A percentile compares a stretch with the other conserved stretches of the same genome.
Evolutionary conservation across 2,797 vertebrate genomes (phyloP).

Genomic region (Hippoglossus hippoglossus): DNA sequence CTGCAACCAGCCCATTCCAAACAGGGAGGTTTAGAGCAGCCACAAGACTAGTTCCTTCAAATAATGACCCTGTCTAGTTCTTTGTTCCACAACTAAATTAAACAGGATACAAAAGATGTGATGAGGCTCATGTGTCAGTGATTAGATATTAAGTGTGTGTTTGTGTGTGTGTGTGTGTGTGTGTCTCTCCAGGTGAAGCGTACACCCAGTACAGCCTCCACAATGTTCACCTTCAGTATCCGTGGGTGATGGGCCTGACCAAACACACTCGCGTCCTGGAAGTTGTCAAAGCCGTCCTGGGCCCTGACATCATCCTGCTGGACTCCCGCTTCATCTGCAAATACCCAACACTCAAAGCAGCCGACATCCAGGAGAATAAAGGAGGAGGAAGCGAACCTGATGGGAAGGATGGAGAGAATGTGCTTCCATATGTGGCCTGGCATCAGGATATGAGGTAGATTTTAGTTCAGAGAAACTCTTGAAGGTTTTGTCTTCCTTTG

Average conservation of each 20-base stretch:
- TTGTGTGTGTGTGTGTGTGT: not conserved
- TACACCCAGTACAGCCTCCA: constrained; percentile 87
- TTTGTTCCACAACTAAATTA: too few species aligned
- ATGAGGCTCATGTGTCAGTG: not conserved
- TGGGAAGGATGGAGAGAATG: not conserved
- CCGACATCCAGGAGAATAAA: not conserved
- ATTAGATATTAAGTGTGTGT: not conserved
- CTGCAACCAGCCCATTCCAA: too few species aligned
- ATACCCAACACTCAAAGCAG: constrained; percentile 74
- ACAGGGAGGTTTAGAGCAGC: too few species aligned
- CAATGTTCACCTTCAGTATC: constrained; percentile 82
- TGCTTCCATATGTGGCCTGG: constrained; percentile 85
- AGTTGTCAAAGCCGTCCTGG: constrained; percentile 75
- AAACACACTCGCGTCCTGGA: constrained; percentile 77
- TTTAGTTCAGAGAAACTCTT: not conserved
- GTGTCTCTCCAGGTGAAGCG: constrained; percentile 71
- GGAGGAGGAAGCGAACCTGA: constrained; percentile 9
- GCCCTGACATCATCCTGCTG: constrained; percentile 83
- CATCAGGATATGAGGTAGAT: constrained; percentile 87
- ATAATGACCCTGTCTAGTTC: too few species aligned
- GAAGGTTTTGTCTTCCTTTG: not conserved
- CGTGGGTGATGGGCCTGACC: constrained; percentile 81
- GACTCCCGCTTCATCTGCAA: constrained; percentile 89
- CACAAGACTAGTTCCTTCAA: too few species aligned
- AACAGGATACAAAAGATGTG: not conserved